Percentiles rank a stretch among this genome's conserved stretches.
Conservation (phyloP, 2,797 vertebrate species). For the Malurus splendens region DNA sequence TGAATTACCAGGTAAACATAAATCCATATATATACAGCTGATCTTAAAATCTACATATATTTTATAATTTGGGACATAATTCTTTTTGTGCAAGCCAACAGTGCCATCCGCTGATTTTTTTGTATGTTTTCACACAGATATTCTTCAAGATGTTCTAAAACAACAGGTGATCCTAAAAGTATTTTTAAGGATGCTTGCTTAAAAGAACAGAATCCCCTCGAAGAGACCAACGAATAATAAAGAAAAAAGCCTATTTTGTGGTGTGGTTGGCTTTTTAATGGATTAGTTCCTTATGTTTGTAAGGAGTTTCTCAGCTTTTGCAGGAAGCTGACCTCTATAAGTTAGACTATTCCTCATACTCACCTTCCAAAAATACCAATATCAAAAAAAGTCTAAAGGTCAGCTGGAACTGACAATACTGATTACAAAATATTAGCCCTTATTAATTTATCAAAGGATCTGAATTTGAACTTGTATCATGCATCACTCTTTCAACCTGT, state of each 20-base stretch:
- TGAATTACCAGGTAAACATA: background rate
- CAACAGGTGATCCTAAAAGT: background rate
- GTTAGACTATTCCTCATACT: background rate
- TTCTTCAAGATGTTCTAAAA: background rate
- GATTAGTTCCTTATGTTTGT: background rate
- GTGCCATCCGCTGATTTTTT: constrained; percentile 43
- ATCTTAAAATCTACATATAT: background rate
- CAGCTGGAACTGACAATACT: background rate
- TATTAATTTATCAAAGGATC: background rate
- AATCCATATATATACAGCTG: background rate
- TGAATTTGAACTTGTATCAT: background rate
- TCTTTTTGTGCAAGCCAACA: background rate
- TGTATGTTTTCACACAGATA: background rate
- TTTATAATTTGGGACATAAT: background rate
- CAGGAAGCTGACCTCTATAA: background rate
- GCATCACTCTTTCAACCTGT: background rate
- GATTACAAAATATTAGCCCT: background rate
- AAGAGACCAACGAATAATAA: background rate
- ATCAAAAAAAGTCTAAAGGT: background rate
- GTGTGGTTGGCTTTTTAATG: background rate
- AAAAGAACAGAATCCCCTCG: background rate
- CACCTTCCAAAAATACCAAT: background rate
- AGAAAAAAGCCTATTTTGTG: fast-evolving
- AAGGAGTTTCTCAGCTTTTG: background rate
- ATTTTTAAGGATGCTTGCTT: background rate